Evolutionary conservation across 2,797 vertebrate species (phyloP).

Genomic region (Halcyon smyrnensis): DNA sequence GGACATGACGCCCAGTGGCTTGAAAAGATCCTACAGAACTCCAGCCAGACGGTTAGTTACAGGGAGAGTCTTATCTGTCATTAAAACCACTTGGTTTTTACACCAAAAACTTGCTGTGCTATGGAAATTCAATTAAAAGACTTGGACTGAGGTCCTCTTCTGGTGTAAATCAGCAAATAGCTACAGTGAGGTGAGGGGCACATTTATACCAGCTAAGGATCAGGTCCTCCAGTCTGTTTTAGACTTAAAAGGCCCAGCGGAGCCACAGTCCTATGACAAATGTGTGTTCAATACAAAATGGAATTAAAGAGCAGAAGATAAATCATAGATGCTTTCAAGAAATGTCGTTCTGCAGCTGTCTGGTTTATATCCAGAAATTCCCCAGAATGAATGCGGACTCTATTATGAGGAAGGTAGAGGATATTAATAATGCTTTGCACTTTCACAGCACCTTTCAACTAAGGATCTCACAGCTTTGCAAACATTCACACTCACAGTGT

Average conservation of each 20-base stretch:
- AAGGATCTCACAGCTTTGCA: conserved; percentile 68
- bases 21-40: not conserved
- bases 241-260: conserved; percentile 12
- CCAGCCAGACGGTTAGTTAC: not conserved
- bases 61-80: conserved; percentile 35
- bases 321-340: conserved; percentile 74
- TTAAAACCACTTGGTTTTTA: conserved; percentile 12
- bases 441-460: conserved; percentile 65
- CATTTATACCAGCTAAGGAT: not conserved
- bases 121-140: conserved; percentile 11
- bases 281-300: conserved; percentile 67
- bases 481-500: not conserved
- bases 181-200: not conserved
- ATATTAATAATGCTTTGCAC: conserved; percentile 69
- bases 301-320: conserved; percentile 71
- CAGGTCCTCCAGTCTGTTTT: not conserved
- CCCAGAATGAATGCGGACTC: conserved; percentile 41
- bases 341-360: conserved; percentile 67
- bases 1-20: not conserved
- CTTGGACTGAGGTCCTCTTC: not conserved
- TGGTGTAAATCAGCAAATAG: conserved; percentile 25
- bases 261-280: conserved; percentile 51
- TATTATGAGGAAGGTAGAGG: conserved; percentile 57
- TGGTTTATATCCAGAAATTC: conserved; percentile 71
- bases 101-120: not conserved